These are phyloP conservation scores for Bombus haemorrhoidalis DNA, from an alignment of 1,140 invertebrate species.

Conservation along the genomic window DNA sequence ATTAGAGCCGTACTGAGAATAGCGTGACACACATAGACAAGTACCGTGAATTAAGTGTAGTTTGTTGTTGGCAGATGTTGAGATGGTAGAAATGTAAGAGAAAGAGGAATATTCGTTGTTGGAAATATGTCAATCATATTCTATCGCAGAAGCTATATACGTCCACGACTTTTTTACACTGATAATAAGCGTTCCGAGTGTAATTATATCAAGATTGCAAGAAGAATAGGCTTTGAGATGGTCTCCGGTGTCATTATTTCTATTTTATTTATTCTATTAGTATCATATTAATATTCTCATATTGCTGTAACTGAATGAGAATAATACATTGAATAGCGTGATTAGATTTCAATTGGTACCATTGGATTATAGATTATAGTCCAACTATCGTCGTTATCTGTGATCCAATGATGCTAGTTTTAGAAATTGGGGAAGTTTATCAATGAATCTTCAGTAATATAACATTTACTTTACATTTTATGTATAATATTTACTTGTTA, in stretches of 20 bases:
- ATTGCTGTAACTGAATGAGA: background rate
- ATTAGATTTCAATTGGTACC: background rate
- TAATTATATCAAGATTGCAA: slow-evolving; percentile 2
- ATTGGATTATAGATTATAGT: background rate
- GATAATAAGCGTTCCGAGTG: slow-evolving; percentile 58
- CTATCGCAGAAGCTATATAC: slow-evolving; percentile 65
- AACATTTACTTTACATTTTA: background rate
- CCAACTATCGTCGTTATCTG: too few species aligned
- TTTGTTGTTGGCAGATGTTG: slow-evolving; percentile 21
- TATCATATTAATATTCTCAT: background rate
- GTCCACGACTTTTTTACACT: slow-evolving; percentile 70
- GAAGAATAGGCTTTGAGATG: background rate
- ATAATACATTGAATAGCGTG: background rate
- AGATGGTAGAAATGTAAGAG: slow-evolving; percentile 3
- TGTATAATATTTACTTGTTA: background rate
- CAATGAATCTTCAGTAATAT: background rate
- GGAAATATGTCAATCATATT: slow-evolving; percentile 65
- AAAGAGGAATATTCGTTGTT: slow-evolving; percentile 61
- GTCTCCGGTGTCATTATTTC: background rate
- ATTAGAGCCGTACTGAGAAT: slow-evolving; percentile 2
- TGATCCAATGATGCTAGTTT: too few species aligned
- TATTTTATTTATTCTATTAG: background rate
- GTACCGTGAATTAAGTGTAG: slow-evolving; percentile 39
- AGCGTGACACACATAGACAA: background rate
- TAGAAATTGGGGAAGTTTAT: background rate